Conservation (phyloP, 2,888 invertebrate genomes). For the Oithona nana region DNA sequence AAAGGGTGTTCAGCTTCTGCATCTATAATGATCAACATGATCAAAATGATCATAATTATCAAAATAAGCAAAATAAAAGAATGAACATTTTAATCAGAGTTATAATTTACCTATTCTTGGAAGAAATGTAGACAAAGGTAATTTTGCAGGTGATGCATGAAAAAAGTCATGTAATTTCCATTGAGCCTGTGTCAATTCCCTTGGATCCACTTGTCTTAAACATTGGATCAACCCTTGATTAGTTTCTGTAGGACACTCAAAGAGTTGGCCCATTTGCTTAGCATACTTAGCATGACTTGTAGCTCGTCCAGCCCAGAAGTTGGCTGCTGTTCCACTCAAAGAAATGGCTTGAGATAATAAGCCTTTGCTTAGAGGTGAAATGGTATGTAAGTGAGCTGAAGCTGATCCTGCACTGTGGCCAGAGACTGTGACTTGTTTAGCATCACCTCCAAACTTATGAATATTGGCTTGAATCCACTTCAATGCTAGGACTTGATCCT, state of each 20-base stretch:
- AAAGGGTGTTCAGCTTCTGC: neutral
- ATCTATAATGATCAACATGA: too few relatives aligned
- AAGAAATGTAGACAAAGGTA: neutral
- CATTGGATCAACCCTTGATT: neutral
- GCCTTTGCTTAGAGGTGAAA: constrained; percentile 17
- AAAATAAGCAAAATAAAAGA: too few relatives aligned
- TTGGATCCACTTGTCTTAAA: neutral
- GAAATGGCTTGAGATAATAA: neutral
- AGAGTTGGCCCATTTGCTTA: neutral
- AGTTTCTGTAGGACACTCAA: neutral
- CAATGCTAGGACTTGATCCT: constrained; percentile 16
- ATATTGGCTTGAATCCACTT: constrained; percentile 16
- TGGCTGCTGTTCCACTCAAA: neutral
- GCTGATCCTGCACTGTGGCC: constrained; percentile 17
- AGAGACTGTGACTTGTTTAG: constrained; percentile 12
- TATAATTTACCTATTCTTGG: too few relatives aligned
- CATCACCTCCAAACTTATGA: constrained; percentile 15
- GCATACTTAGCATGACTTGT: neutral
- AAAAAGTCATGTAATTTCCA: neutral
- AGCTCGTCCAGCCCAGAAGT: neutral
- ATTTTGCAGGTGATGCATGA: neutral
- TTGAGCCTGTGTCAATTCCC: neutral
- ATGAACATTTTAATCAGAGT: too few relatives aligned
- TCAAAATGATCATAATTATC: too few relatives aligned
- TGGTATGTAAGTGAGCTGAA: constrained; percentile 15